Percentiles rank a stretch among this genome's conserved stretches.
Conservation (phyloP, 1,140 invertebrate species). For the Orussus abietinus region DNA sequence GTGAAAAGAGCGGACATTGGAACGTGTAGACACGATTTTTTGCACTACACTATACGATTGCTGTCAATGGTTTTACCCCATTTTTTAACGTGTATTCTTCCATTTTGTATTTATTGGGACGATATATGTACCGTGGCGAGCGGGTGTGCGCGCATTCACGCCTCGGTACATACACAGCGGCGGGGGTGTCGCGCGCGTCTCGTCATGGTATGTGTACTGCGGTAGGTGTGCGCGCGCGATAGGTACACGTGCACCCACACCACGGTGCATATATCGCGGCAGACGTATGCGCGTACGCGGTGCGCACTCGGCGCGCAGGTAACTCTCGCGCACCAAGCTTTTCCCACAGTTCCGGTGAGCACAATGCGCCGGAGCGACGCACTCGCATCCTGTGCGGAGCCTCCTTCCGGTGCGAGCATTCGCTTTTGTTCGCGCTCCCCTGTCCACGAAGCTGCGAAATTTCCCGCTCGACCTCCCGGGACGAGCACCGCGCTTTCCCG, state of each 20-base stretch:
- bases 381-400: constrained; percentile 36
- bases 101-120: no score
- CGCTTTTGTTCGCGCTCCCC: constrained; percentile 6
- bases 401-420: constrained; percentile 29
- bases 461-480: no score
- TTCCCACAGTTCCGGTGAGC: constrained; percentile 42
- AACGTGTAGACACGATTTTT: no score
- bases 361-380: constrained; percentile 36
- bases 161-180: not conserved
- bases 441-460: no score
- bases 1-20: no score
- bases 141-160: constrained; percentile 7
- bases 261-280: not conserved
- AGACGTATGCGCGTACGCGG: not conserved
- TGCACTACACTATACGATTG: no score
- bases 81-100: no score
- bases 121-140: no score
- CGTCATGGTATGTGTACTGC: not conserved
- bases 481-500: no score
- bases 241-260: not conserved
- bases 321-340: constrained; percentile 27
- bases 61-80: no score
- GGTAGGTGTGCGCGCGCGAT: no score
- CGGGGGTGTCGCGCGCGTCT: not conserved
- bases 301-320: not conserved